These are phyloP conservation scores for Scopus umbretta DNA, from an alignment of 2,113 vertebrate species.

Conservation along the genomic window DNA sequence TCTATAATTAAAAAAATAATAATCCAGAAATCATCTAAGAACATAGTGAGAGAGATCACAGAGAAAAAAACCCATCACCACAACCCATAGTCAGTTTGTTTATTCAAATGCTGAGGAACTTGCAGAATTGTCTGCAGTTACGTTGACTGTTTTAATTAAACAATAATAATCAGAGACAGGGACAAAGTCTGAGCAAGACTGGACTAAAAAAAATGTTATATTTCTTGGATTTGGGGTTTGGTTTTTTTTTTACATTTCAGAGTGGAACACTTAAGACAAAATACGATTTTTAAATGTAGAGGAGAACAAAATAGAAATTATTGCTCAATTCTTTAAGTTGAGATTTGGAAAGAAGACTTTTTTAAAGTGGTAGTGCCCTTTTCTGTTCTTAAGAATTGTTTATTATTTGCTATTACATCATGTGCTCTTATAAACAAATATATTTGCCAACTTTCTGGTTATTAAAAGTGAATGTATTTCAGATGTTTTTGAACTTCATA, in stretches of 20 bases:
- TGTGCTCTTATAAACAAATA: background rate
- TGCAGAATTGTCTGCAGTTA: background rate
- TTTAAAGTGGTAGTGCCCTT: background rate
- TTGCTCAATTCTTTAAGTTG: background rate
- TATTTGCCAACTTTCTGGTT: background rate
- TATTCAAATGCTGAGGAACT: background rate
- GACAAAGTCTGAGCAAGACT: background rate
- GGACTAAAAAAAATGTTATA: background rate
- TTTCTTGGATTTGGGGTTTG: background rate
- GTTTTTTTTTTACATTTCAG: background rate
- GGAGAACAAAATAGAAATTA: background rate
- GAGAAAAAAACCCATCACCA: rapidly evolving
- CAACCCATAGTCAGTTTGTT: background rate
- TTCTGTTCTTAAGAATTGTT: background rate
- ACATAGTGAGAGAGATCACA: background rate
- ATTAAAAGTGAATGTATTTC: background rate
- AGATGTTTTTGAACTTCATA: background rate
- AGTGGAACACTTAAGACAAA: background rate
- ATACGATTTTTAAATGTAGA: background rate
- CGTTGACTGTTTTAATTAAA: background rate
- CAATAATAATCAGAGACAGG: background rate
- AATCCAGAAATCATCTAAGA: background rate
- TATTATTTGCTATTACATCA: background rate
- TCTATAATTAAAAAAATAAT: background rate
- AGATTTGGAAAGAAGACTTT: background rate